phyloP scores from a whole-genome alignment of 2,888 invertebrate species.

The Darwinula stevensoni region DNA sequence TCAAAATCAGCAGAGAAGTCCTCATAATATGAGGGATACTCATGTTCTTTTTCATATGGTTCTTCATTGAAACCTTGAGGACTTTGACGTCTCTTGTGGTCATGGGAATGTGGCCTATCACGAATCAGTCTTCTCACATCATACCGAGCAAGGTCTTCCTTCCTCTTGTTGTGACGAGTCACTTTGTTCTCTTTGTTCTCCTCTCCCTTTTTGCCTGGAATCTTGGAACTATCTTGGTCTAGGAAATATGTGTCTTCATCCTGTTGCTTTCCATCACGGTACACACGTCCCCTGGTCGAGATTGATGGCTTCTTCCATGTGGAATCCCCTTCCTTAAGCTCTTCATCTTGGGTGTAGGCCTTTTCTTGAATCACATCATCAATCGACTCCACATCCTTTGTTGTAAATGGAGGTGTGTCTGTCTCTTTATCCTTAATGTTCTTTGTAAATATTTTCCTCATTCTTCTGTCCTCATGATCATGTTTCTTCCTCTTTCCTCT shows the following conservation, averaged over 20 bases:
- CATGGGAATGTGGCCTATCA: constrained; percentile 5
- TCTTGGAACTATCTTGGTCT: constrained; percentile 16
- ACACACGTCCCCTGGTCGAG: constrained; percentile 41
- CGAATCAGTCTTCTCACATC: constrained; percentile 51
- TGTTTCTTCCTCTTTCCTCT: constrained; percentile 8
- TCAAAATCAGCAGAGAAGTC: no score
- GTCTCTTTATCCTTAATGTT: constrained; percentile 23
- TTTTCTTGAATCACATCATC: no score
- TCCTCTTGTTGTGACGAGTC: constrained; percentile 1
- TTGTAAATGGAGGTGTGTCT: constrained; percentile 10
- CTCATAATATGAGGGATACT: no score
- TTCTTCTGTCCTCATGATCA: no score
- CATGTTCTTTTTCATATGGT: no score
- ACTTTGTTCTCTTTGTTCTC: constrained; percentile 6
- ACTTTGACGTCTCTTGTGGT: constrained; percentile 4
- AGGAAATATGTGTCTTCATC: constrained; percentile 17
- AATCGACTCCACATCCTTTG: constrained; percentile 10
- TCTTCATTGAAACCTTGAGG: no score
- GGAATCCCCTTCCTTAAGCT: constrained; percentile 25
- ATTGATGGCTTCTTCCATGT: constrained; percentile 59
- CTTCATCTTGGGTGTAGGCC: constrained; percentile 9
- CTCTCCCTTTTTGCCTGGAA: constrained; percentile 14
- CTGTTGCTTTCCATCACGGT: constrained; percentile 25
- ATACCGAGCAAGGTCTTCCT: constrained; percentile 34
- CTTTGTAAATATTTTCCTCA: constrained; percentile 15